Conservation (phyloP, 2,888 invertebrate genomes). For the Drosophila mercatorum region DNA sequence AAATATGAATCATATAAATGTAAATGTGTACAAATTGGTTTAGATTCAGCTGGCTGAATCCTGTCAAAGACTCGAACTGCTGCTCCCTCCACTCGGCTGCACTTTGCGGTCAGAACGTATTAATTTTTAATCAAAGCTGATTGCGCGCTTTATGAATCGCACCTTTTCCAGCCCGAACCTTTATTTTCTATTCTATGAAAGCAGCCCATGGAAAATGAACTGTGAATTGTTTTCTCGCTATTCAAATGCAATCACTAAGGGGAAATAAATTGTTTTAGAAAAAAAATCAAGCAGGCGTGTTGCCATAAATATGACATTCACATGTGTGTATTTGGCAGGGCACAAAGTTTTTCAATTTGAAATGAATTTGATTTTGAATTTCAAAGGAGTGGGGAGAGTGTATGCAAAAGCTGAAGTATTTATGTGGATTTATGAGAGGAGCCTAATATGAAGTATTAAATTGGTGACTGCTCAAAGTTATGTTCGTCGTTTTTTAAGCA, state of each 20-base stretch:
- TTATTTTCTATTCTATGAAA: not conserved
- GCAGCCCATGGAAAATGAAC: not conserved
- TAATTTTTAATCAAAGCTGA: conserved; percentile 34
- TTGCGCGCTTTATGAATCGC: conserved; percentile 9
- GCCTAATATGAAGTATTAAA: not conserved
- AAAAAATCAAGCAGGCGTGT: not conserved
- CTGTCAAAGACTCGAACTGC: conserved; percentile 16
- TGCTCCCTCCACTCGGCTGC: conserved; percentile 9
- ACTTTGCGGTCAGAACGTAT: conserved; percentile 15
- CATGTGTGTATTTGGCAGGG: not conserved
- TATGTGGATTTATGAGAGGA: not conserved
- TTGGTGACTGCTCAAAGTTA: not conserved
- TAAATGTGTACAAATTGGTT: conserved; percentile 49
- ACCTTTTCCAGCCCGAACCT: not conserved
- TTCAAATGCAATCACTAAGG: not conserved
- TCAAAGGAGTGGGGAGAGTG: not conserved
- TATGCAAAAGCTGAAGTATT: not conserved
- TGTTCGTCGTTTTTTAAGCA: too few species aligned
- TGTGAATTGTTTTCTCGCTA: not conserved
- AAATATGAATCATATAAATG: conserved; percentile 44
- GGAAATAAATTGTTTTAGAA: not conserved
- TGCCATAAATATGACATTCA: not conserved
- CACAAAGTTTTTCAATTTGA: not conserved
- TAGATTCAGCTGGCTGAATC: conserved; percentile 25
- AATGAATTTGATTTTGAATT: conserved; percentile 1